Percentiles rank a stretch among this genome's conserved stretches.
Evolutionary conservation across 2,888 invertebrate genomes (phyloP).

Genomic region (Microdon myrmicae): DNA sequence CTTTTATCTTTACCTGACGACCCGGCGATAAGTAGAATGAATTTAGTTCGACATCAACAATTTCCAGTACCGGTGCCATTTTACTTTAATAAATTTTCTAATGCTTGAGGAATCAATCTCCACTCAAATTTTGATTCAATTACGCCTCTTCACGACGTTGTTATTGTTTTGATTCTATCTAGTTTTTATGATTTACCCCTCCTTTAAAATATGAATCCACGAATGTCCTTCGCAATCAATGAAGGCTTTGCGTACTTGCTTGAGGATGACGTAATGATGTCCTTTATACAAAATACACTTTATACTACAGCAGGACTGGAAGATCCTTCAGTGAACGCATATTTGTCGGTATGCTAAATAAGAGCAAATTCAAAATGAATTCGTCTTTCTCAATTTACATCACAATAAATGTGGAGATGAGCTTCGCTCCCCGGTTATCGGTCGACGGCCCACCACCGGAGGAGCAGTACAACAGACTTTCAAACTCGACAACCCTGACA

Average conservation of each 20-base stretch:
- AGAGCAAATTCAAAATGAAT: conserved; percentile 34
- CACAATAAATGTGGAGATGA: conserved; percentile 14
- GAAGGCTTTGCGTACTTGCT: neutral
- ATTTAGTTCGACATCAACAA: too few relatives aligned
- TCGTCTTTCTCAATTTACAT: conserved; percentile 36
- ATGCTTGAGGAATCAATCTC: too few relatives aligned
- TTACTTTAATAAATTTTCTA: too few relatives aligned
- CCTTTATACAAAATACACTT: conserved; percentile 32
- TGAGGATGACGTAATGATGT: conserved; percentile 30
- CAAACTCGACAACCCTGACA: conserved; percentile 18
- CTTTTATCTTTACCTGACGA: too few relatives aligned
- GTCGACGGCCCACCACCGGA: conserved; percentile 3
- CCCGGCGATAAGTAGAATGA: too few relatives aligned
- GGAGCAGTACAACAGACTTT: conserved; percentile 7
- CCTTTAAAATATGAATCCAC: too few relatives aligned
- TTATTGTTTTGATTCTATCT: conserved; percentile 12
- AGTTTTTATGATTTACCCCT: too few relatives aligned
- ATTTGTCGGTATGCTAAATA: conserved; percentile 15
- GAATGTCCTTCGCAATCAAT: too few relatives aligned
- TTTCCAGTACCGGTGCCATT: too few relatives aligned
- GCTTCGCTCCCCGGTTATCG: neutral
- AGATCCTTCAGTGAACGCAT: conserved; percentile 41
- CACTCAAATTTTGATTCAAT: conserved; percentile 34
- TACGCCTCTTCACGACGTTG: conserved; percentile 11
- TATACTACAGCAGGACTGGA: conserved; percentile 42